Base-by-base conservation (phyloP, 2,888 invertebrate genomes). In the Tuta absoluta region DNA sequence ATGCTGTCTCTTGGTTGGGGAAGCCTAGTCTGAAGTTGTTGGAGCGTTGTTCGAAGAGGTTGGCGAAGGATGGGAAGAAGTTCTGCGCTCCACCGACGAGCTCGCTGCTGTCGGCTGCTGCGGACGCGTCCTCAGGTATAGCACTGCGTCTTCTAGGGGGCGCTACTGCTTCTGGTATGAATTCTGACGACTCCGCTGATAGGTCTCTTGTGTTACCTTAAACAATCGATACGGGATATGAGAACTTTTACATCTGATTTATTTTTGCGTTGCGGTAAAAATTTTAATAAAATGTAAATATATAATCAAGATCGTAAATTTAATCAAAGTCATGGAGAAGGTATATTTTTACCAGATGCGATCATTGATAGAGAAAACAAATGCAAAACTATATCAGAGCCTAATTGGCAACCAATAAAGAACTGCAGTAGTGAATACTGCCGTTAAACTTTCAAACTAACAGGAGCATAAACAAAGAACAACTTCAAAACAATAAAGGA, bases 11-110 rank as follows among this genome's bases (percentile, higher is more conserved):
- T 77, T 92, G 92, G 72, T 89, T 93, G 49, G 93, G 91, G 67
- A 92, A 93, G 64, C 93, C 93, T 48, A 93, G 92, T 28, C 95
- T 94, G 66, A 93, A 85, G 74, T 85, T 86, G 68, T 81, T 93
- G 66, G 82, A 86, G 48, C 89, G 80, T 57, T 93, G 92, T 70
- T 94, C 92, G 75, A 95, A 95, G 12, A 94, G 85, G 72, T 94
- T 94, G 1, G 94, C 93, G 78, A 95, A 97, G 0, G 96, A 93
- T 0, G 96, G 96, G 85, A 95, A 96, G 85, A 96, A 96, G 59
- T 94, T 95, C 77, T 95, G 95, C 63, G 87, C 86, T 19, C 89
- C 86, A 17, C 89, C 89, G 21, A 93, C 86, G 17, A 93, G 91
- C 76, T 94, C 93, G 66, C 93, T 80, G 21, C 92, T 92, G 66